A percentile compares a stretch with the other conserved stretches of the same genome.
Conservation (phyloP, 1,140 invertebrate species). For the Trichonephila inaurata region DNA sequence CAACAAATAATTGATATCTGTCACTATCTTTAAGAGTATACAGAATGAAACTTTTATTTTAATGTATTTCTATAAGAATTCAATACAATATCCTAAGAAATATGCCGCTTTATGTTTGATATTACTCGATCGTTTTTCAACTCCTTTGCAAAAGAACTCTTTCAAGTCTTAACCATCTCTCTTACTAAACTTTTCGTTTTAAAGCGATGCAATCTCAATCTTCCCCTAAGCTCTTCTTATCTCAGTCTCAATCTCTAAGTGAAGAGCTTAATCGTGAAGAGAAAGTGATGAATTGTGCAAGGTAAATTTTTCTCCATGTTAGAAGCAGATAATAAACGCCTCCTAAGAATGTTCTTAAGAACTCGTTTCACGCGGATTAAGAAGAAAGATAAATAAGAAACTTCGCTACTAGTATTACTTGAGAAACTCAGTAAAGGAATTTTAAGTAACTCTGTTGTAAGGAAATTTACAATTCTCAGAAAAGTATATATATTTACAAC, state of each 20-base stretch:
- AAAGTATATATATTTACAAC: background rate
- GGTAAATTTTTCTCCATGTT: background rate
- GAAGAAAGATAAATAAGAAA: slow-evolving; percentile 37
- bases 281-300: slow-evolving; percentile 9
- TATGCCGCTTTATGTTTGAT: too few species aligned
- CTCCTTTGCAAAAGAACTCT: too few species aligned
- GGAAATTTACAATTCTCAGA: background rate
- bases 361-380: slow-evolving; percentile 18
- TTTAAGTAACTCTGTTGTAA: background rate
- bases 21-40: too few species aligned
- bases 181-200: background rate
- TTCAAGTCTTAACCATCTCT: background rate
- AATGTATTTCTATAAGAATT: too few species aligned
- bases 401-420: background rate
- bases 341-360: background rate
- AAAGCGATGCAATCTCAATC: background rate
- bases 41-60: too few species aligned
- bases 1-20: too few species aligned
- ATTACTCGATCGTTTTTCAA: background rate
- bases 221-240: background rate
- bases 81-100: background rate
- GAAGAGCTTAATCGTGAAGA: slow-evolving; percentile 10
- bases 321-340: background rate
- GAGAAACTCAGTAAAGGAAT: too few species aligned
- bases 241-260: background rate